Base-by-base conservation (phyloP, 2,888 invertebrate genomes). In the Macropis europaea region DNA sequence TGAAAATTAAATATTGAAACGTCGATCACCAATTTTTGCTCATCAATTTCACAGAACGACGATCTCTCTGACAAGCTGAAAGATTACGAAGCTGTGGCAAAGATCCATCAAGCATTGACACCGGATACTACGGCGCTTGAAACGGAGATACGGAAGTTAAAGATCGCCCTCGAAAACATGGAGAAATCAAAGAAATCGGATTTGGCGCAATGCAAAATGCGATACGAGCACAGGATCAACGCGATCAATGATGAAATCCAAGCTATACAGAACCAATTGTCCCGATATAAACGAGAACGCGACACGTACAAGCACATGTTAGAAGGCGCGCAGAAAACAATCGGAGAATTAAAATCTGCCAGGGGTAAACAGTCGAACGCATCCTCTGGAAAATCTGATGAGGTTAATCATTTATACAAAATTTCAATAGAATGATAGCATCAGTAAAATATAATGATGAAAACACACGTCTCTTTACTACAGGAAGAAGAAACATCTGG, bases 221-320 rank as follows among this genome's bases (percentile, higher is more conserved):
- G 97, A 56, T 97, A 97, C 86, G 97, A 97, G 84, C 95, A 95
- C 77, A 95, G 97, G 88, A 93, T 97, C 87, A 94, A 93, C 74
- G 93, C 95, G 11, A 94, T 97, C 86, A 93, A 95, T 73, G 95
- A 95, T 72, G 97, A 97, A 90, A 92, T 97, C 34, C 95, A 95
- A 80, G 94, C 95, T 5, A 92, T 97, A 84, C 97, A 97, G 88
- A 93, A 92, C 73, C 95, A 95, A 92, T 84, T 90, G 2, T 92
- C 94, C 19, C 92, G 96, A 82, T 97, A 97, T 87, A 96, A 96
- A 87, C 92, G 96, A 68, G 97, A 97, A 90, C 92, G 97, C 59
- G 97, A 97, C 87, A 95, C 95, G 54, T 97, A 96, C 86, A 96
- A 96, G 79, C 96, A 97, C 87, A 96, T 97, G 95, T 89, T 97